Percentiles rank a stretch among this genome's conserved stretches.
Conservation (phyloP, 2,113 vertebrate species). For the Hypomesus transpacificus region DNA sequence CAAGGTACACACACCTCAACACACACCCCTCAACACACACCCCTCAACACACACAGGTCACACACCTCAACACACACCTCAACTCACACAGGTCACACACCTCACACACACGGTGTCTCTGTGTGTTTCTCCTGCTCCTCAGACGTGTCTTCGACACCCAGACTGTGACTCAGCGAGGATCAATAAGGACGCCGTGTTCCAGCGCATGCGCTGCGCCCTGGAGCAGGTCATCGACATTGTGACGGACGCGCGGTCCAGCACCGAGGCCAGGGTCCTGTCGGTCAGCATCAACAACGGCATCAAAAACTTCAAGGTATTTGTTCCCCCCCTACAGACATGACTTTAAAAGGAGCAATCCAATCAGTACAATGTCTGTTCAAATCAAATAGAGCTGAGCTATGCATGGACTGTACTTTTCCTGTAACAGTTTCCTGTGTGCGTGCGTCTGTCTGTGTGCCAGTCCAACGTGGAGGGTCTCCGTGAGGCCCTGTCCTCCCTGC, state of each 20-base stretch:
- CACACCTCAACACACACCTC: too few species aligned
- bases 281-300: conserved; percentile 88
- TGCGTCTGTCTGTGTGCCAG: conserved; percentile 60
- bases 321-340: background rate
- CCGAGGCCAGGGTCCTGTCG: conserved; percentile 78
- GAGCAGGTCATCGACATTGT: conserved; percentile 97
- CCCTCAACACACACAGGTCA: too few species aligned
- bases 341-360: background rate
- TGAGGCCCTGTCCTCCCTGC: conserved; percentile 81
- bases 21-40: background rate
- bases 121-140: conserved; percentile 19
- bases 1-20: conserved; percentile 76
- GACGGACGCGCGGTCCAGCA: conserved; percentile 81
- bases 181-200: conserved; percentile 96
- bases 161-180: conserved; percentile 94
- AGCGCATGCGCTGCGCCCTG: conserved; percentile 91
- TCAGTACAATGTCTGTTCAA: background rate
- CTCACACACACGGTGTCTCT: background rate
- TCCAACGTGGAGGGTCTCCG: conserved; percentile 84
- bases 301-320: conserved; percentile 88
- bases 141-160: conserved; percentile 98
- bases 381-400: background rate
- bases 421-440: background rate
- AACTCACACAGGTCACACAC: background rate
- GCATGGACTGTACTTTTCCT: background rate